These are phyloP conservation scores for Ischnura elegans DNA, from an alignment of 2,888 invertebrate species.

Conservation along the genomic window DNA sequence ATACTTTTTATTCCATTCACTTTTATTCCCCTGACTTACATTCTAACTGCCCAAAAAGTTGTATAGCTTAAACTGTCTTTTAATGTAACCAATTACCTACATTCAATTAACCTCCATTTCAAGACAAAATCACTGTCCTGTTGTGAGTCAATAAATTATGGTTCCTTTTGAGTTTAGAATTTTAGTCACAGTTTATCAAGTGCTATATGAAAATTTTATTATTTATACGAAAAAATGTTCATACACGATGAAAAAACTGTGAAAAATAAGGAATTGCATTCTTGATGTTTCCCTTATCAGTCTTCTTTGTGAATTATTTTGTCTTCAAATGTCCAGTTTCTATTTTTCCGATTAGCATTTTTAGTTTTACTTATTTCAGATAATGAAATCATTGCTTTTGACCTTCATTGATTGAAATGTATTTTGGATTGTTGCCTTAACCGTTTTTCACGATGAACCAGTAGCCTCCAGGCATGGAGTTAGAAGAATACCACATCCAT, in stretches of 20 bases:
- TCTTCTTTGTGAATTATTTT: background rate
- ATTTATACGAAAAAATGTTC: too few relatives aligned
- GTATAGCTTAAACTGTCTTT: slow-evolving; percentile 13
- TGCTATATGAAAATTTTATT: background rate
- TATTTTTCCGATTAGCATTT: too few relatives aligned
- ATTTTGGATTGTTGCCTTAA: slow-evolving; percentile 78
- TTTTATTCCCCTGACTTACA: background rate
- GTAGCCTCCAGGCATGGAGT: slow-evolving; percentile 83
- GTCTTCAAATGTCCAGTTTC: too few relatives aligned
- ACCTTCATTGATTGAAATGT: too few relatives aligned
- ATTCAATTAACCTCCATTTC: background rate
- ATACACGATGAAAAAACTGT: too few relatives aligned
- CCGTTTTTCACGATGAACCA: slow-evolving; percentile 88
- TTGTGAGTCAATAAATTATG: background rate
- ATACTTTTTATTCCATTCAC: slow-evolving; percentile 22
- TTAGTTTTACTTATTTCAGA: too few relatives aligned
- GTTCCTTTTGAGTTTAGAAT: background rate
- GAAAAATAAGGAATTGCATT: too few relatives aligned
- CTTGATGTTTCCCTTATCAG: too few relatives aligned
- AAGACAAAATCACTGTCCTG: background rate
- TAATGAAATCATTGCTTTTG: too few relatives aligned
- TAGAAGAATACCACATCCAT: slow-evolving; percentile 88
- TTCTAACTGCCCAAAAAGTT: slow-evolving; percentile 59
- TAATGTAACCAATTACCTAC: background rate
- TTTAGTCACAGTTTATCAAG: background rate